Percentiles rank a stretch among this genome's conserved stretches.
Evolutionary conservation across 2,113 vertebrate genomes (phyloP).

Genomic region (Tachuris rubrigastra): DNA sequence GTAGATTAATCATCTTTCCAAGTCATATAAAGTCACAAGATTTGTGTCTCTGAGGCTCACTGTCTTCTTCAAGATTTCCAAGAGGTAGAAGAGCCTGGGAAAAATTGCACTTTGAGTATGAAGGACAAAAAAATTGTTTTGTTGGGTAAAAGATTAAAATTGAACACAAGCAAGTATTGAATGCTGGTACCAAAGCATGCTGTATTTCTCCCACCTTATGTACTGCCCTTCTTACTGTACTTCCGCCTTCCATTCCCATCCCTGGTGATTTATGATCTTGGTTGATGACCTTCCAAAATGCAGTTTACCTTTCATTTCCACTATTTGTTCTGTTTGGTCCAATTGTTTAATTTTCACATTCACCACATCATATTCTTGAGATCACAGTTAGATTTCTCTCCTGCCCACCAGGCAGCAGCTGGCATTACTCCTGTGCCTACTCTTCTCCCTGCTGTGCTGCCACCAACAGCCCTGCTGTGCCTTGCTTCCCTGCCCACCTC

Average conservation of each 20-base stretch:
- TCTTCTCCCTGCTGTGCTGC: fast-evolving
- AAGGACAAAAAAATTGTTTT: not conserved
- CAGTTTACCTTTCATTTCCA: not conserved
- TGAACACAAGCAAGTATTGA: not conserved
- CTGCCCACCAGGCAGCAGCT: not conserved
- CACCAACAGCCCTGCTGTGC: not conserved
- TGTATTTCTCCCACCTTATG: not conserved
- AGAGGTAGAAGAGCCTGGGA: not conserved
- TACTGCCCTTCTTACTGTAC: not conserved
- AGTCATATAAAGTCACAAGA: not conserved
- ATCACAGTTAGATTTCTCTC: not conserved
- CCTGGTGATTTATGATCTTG: not conserved
- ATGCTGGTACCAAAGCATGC: not conserved
- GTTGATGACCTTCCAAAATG: not conserved
- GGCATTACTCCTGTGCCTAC: not conserved
- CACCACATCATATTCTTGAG: not conserved
- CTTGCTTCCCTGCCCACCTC: not conserved
- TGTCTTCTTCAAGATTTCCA: not conserved
- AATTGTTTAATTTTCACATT: not conserved
- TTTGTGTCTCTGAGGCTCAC: not conserved
- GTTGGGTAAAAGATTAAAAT: not conserved
- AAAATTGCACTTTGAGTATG: not conserved
- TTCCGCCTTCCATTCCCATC: not conserved
- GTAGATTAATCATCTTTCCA: not conserved
- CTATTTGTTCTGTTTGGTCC: not conserved